Evolutionary conservation across 2,797 vertebrate species (phyloP).

Genomic region (Acrossocheilus fasciatus): DNA sequence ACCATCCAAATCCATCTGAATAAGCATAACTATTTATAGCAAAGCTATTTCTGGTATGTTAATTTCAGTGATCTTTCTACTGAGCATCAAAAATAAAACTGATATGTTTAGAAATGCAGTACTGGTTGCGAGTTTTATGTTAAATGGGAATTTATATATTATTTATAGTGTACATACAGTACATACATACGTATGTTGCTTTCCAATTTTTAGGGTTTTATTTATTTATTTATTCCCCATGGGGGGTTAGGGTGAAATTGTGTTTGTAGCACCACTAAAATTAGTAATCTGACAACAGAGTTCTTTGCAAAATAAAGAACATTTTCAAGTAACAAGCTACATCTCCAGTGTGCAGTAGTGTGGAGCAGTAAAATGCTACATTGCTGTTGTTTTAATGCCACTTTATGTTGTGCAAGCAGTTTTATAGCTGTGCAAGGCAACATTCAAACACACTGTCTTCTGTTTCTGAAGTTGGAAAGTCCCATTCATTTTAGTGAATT

Average conservation of each 20-base stretch:
- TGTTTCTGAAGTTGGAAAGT: too few species aligned
- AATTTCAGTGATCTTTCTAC: constrained; percentile 26
- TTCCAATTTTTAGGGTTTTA: too few species aligned
- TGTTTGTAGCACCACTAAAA: background rate
- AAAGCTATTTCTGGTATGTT: constrained; percentile 19
- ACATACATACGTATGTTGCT: background rate
- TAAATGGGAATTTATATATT: background rate
- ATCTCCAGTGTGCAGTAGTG: background rate
- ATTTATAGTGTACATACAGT: background rate
- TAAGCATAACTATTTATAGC: constrained; percentile 27
- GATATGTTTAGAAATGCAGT: background rate
- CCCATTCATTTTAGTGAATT: too few species aligned
- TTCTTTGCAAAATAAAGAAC: background rate
- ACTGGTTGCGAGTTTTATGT: background rate
- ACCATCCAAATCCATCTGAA: background rate
- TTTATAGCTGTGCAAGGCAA: background rate
- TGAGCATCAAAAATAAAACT: constrained; percentile 21
- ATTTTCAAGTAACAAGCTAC: background rate
- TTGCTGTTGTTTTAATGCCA: background rate
- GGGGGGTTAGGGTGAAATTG: background rate
- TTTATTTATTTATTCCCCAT: background rate
- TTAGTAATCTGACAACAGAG: background rate
- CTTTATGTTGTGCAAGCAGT: background rate
- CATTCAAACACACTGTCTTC: background rate
- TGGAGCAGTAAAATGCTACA: background rate